Conservation (phyloP, 2,113 vertebrate genomes). For the Bos taurus region ARS-UCD2.0 NC_037357.1:52448501-52449000, state of each 20-base stretch:
- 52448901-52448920: background rate
- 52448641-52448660: background rate
- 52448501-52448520: background rate
- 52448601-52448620: background rate
- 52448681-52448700: background rate
- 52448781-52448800: constrained; percentile 6
- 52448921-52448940: background rate
- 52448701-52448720: background rate
- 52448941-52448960: background rate
- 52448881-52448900: background rate
- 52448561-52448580: background rate
- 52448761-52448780: background rate
- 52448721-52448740: background rate
- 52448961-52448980: constrained; percentile 1
- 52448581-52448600: background rate
- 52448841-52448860: constrained; percentile 8
- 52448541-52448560: background rate
- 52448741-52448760: background rate
- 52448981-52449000: background rate
- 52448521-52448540: background rate
- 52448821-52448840: background rate
- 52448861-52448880: background rate
- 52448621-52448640: background rate
- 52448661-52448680: background rate
- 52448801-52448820: background rate